Evolutionary conservation across 2,888 invertebrate species (phyloP), one percentile per base, ranked within the genome.

Genomic region (Dasypogon diadema): DNA sequence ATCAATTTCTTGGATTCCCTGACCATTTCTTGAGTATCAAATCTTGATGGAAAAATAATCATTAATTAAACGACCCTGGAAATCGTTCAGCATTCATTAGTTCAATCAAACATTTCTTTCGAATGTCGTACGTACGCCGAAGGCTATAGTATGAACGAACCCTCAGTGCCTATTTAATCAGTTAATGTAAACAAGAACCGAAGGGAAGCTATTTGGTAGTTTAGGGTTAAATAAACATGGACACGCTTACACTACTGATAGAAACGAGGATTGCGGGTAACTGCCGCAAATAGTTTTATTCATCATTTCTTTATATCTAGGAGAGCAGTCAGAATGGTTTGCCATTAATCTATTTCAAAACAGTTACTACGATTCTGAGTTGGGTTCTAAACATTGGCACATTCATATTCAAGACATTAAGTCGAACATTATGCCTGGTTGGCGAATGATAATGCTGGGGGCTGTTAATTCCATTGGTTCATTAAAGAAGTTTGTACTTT

Each of bases 401-500:
- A 70, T 70, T 70, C 70, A 54, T 70, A 70, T 70, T 70, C 70
- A 70, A 37, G 70, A 70, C 70, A 70, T 70, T 70, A 70, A 70
- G 70, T 70, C 14, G 34, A 54, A 26, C 70, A 70, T 51, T 51
- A 70, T 70, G 70, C 70, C 70, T 70, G 70, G 54, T 54, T 70
- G 70, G 70, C 54, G 54, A 70, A 70, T 70, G 70, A 70, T 70
- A 70, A 70, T 54, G 70, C 70, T 34, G 8, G 48, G 16, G 51
- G 54, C 54, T 51, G 54, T 70, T 70, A 70, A 70, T 70, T 70
- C 70, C 54, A 54, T 70, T 70, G 70, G 70, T 54, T 70, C 70
- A 70, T 70, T 70, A 70, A 70, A 70, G 70, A 70, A 70, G 70
- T 70, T 70, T 70, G 70, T 70, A 70, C 70, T 54, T 54, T 70